Conservation (phyloP, 2,797 vertebrate genomes). For the Zenarchopterus dispar region DNA sequence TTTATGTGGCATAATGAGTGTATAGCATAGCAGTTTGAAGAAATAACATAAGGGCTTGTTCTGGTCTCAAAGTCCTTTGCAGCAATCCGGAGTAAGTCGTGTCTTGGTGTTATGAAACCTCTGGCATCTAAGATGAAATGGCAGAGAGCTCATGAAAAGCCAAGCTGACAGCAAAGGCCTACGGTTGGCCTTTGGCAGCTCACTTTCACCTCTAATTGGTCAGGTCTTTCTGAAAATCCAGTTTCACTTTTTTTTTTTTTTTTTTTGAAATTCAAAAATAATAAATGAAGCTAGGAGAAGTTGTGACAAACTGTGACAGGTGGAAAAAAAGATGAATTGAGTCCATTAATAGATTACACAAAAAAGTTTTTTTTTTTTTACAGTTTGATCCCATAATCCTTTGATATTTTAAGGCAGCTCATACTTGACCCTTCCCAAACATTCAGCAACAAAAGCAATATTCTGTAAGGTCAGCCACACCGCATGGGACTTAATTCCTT, state of each 20-base stretch:
- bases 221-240: conserved; percentile 41
- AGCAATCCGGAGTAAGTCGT: conserved; percentile 41
- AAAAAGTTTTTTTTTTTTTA: conserved; percentile 33
- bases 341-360: neutral
- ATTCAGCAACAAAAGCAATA: conserved; percentile 40
- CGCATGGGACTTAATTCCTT: conserved; percentile 72
- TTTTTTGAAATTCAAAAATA: conserved; percentile 6
- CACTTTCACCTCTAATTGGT: conserved; percentile 42
- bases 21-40: neutral
- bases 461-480: conserved; percentile 48
- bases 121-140: conserved; percentile 45
- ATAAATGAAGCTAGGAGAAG: neutral
- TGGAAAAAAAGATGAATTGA: neutral
- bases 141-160: conserved; percentile 63
- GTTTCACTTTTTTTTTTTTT: conserved; percentile 13
- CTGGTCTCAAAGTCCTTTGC: conserved; percentile 31
- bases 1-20: neutral
- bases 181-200: conserved; percentile 33
- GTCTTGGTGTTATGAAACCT: conserved; percentile 50
- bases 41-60: conserved; percentile 14
- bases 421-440: conserved; percentile 44
- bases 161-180: conserved; percentile 51
- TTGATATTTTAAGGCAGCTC: conserved; percentile 50
- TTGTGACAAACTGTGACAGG: neutral
- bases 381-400: conserved; percentile 48